Base-by-base conservation (phyloP, 37 sponge, comb jelly and placozoan species). In the Cladorhizidae sp. region DNA sequence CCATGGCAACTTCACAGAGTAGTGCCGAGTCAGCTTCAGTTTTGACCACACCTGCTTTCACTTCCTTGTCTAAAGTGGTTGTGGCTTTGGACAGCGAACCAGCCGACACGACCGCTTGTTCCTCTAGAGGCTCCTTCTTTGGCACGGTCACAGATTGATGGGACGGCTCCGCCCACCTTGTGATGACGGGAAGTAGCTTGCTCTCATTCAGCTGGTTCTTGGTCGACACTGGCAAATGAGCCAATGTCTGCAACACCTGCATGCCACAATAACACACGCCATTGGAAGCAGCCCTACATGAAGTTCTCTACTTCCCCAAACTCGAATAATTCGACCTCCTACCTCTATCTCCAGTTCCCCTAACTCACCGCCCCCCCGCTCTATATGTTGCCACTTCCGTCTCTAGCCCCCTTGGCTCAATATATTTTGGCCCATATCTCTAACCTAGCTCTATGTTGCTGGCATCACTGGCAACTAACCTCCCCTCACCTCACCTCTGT, bases 201-300 rank as follows among this genome's bases (percentile, higher is more conserved):
- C 55, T 91, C 50, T 97, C 97, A 22, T 85, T 70, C 2, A 97
- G 50, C 50, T 89, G 82, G 73, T 97, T 97, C 82, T 69, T 91
- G 37, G 79, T 88, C 21, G 93, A 37, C 21, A 97, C 76, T 1
- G 97, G 97, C 18, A 97, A 80, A 70, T 83, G 85, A 29, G 84
- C 58, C 74, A 97, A 79, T 17, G 91, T 89, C 39, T 61, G 74
- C 35, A 97, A 70, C 18, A 94, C 75, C 96, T 94, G 73, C 26
- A 33, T n/a, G n/a, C n/a, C n/a, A n/a, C n/a, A n/a, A n/a, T n/a
- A n/a, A n/a, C n/a, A n/a, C n/a, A n/a, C n/a, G n/a, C n/a, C n/a
- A n/a, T n/a, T n/a, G n/a, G n/a, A n/a, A n/a, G n/a, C n/a, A n/a
- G n/a, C n/a, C n/a, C n/a, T n/a, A n/a, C n/a, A n/a, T n/a, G n/a